Conservation (phyloP, 1,140 invertebrate genomes). For the Trachelipus rathkii region DNA sequence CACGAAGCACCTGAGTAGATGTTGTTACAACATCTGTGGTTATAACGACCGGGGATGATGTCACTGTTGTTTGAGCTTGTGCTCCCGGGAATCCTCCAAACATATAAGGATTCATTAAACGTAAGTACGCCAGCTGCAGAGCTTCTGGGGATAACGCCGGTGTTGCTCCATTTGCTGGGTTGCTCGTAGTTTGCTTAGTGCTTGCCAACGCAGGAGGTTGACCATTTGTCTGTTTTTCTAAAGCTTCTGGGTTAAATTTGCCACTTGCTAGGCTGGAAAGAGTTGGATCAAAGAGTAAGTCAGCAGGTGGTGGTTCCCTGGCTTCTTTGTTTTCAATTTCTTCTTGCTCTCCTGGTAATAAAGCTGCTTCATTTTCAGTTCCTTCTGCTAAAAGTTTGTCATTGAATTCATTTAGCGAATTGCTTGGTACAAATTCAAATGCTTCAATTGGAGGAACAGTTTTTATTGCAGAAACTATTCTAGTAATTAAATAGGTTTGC, state of each 20-base stretch:
- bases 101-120: conserved; percentile 62
- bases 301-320: conserved; percentile 48
- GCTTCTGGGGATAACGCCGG: conserved; percentile 58
- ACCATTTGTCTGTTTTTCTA: conserved; percentile 35
- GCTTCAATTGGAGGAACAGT: conserved; percentile 79
- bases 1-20: conserved; percentile 72
- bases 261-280: conserved; percentile 51
- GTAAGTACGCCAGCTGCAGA: conserved; percentile 65
- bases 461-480: conserved; percentile 78
- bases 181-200: conserved; percentile 41
- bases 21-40: conserved; percentile 74
- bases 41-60: conserved; percentile 72
- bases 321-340: conserved; percentile 70
- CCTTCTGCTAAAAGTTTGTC: conserved; percentile 54
- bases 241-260: conserved; percentile 38
- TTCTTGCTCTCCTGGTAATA: conserved; percentile 72
- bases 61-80: conserved; percentile 68
- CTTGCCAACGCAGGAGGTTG: conserved; percentile 43
- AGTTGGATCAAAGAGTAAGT: conserved; percentile 41
- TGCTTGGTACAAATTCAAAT: conserved; percentile 78
- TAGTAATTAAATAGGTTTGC: conserved; percentile 80
- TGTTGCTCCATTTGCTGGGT: conserved; percentile 37
- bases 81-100: conserved; percentile 52
- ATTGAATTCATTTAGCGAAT: conserved; percentile 82
- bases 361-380: conserved; percentile 40